phyloP scores from a whole-genome alignment of 1,140 invertebrate genomes.

The Bombus cullumanus region DNA sequence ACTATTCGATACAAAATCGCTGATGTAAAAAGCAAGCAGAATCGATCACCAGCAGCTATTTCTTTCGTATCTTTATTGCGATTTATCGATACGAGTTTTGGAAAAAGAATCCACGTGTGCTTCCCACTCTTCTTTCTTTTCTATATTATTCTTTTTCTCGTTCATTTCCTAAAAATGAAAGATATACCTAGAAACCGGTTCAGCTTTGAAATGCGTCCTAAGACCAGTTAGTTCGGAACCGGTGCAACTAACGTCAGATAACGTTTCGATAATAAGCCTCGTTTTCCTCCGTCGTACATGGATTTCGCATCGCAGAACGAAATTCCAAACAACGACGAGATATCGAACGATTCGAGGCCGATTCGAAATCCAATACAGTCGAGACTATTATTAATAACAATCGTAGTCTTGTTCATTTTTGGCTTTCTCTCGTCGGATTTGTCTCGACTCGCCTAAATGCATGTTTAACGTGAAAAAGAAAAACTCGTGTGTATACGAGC shows the following conservation, averaged over 20 bases:
- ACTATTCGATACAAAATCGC: neutral
- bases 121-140: neutral
- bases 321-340: conserved; percentile 9
- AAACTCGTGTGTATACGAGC: neutral
- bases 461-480: neutral
- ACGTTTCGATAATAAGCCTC: conserved; percentile 43
- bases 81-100: conserved; percentile 30
- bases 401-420: too few relatives aligned
- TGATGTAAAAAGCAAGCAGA: neutral
- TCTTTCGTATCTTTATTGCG: too few relatives aligned
- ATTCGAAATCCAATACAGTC: neutral
- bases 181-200: conserved; percentile 31
- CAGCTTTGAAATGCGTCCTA: conserved; percentile 7
- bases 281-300: neutral
- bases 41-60: too few relatives aligned
- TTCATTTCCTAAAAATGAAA: conserved; percentile 13
- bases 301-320: conserved; percentile 18
- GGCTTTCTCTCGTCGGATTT: neutral
- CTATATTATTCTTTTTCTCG: neutral
- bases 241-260: conserved; percentile 14
- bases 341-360: neutral
- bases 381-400: neutral
- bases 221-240: conserved; percentile 29
- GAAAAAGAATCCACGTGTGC: neutral
- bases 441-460: conserved; percentile 1